Base-by-base conservation (phyloP, 2,888 invertebrate genomes). In the Tuta absoluta region DNA sequence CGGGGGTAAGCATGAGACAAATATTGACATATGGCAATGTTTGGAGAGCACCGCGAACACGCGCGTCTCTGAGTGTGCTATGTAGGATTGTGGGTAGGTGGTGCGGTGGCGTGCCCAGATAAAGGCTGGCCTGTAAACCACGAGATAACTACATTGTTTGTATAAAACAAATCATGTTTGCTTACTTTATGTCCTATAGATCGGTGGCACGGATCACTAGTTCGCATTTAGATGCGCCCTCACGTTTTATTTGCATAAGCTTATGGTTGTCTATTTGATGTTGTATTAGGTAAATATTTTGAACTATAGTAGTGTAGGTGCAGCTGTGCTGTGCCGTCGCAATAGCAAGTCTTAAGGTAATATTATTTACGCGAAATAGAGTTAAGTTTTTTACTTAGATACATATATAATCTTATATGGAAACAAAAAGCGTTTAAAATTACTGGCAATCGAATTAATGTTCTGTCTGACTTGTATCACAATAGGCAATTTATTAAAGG, bases 21-120 rank as follows among this genome's bases (percentile, higher is more conserved):
- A 90, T 89, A 90, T 91, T 91, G 84, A 88, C 89, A 69, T 67
- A 71, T 77, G 79, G 87, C 33, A 91, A 91, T 86, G 79, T 90
- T 89, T 87, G 82, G 75, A 79, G 71, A 81, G 82, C 76, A 81
- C 76, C 77, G 81, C 78, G 82, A 82, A 84, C 89, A 84, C 84
- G 82, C 83, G 79, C 83, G 77, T 76, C 79, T 81, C 77, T 81
- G 75, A 74, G 77, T 77, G 78, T 81, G 76, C 74, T 78, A 78
- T 81, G 67, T 67, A 81, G 33, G 33, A 33, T 33, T 33, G 33
- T 33, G 10, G 33, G 33, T 33, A 33, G 84, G 81, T 76, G 79
- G 80, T 77, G 77, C 76, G 77, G 76, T 74, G 77, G 75, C 75
- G 75, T 71, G 78, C 75, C 73, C 77, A 76, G 86, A 86, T 84